Evolutionary conservation across 2,888 invertebrate genomes (phyloP).

Genomic region (Limnephilus marmoratus): DNA sequence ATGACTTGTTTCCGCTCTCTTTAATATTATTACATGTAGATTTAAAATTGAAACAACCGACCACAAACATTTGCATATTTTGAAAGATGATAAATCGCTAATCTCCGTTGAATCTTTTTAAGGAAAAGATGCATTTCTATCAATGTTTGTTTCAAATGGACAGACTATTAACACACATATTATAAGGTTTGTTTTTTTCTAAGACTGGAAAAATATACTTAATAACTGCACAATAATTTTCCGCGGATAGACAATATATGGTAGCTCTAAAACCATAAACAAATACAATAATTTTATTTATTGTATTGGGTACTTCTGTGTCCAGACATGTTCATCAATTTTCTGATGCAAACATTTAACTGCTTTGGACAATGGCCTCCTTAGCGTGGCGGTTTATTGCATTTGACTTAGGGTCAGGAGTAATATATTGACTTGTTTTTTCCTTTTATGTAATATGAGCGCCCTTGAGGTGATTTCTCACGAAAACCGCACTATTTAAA

Average conservation of each 20-base stretch:
- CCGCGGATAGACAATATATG: background rate
- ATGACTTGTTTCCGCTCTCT: background rate
- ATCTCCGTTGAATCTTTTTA: background rate
- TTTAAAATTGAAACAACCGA: background rate
- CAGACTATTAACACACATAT: background rate
- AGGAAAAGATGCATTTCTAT: background rate
- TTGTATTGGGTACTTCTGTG: background rate
- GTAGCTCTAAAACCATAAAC: background rate
- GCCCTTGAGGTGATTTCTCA: no score
- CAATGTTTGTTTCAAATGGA: background rate
- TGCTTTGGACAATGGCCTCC: background rate
- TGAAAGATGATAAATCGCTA: background rate
- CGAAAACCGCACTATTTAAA: no score
- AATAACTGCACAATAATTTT: slow-evolving; percentile 2
- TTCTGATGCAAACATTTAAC: background rate
- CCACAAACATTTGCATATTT: background rate
- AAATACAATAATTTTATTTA: background rate
- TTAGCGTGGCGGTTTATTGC: background rate
- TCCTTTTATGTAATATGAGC: background rate
- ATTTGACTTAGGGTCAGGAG: background rate
- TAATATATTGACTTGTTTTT: background rate
- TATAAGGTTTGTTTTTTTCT: background rate
- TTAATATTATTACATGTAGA: background rate
- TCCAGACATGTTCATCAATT: background rate
- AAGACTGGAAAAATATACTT: slow-evolving; percentile 2